Conservation (phyloP, 2,797 vertebrate species). For the Spondyliosoma cantharus region DNA sequence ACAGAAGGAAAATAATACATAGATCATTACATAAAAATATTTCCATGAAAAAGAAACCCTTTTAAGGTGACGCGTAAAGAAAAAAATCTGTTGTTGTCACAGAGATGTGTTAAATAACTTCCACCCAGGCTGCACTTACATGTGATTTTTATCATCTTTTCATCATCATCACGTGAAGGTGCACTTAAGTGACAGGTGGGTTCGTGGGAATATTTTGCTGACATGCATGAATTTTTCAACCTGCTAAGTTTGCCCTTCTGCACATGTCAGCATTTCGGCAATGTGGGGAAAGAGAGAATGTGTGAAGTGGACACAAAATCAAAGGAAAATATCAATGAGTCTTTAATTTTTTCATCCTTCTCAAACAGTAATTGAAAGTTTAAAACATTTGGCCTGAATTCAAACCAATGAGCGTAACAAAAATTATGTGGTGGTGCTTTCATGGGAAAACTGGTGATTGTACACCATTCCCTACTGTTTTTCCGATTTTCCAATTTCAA, state of each 20-base stretch:
- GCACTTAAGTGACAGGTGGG: conserved; percentile 3
- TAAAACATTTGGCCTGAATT: not conserved
- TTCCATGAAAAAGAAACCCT: not conserved
- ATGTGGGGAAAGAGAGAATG: conserved; percentile 17
- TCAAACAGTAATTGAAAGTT: not conserved
- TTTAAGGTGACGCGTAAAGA: not conserved
- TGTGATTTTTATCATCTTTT: conserved; percentile 56
- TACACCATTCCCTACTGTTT: not conserved
- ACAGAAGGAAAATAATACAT: not conserved
- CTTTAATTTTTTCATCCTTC: too few species aligned
- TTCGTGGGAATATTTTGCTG: conserved; percentile 45
- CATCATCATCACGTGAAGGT: conserved; percentile 36
- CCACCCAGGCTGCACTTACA: conserved; percentile 38
- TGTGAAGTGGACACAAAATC: conserved; percentile 1
- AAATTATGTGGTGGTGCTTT: not conserved
- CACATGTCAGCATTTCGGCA: conserved; percentile 18
- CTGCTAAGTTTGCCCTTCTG: conserved; percentile 1
- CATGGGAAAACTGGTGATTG: not conserved
- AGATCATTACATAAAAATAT: not conserved
- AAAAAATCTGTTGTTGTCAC: conserved; percentile 21
- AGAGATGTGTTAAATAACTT: conserved; percentile 58
- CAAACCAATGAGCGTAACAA: not conserved
- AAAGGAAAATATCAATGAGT: conserved; percentile 1
- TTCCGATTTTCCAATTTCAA: too few species aligned
- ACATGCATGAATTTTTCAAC: conserved; percentile 25